A percentile compares a stretch with the other conserved stretches of the same genome.
These are phyloP conservation scores for Paguma larvata DNA, from an alignment of 2,797 vertebrate species.

Conservation along the genomic window DNA sequence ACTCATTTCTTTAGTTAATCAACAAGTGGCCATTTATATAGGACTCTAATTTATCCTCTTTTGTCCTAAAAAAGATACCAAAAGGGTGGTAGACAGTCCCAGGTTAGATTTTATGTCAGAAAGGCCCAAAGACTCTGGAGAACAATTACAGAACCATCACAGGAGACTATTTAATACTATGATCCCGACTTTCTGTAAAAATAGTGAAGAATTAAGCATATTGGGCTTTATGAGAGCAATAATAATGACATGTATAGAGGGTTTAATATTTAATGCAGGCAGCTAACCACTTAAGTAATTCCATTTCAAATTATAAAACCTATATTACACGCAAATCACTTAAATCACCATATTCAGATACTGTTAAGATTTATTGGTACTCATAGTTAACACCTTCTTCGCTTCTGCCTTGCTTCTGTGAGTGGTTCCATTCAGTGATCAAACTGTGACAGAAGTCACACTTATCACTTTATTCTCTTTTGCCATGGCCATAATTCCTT, in stretches of 20 bases:
- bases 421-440: conserved; percentile 23
- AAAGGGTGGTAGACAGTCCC: neutral
- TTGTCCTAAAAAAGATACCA: neutral
- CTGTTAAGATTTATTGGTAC: neutral
- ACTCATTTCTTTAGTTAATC: conserved; percentile 52
- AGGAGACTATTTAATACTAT: neutral
- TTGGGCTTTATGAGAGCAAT: neutral
- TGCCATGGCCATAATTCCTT: neutral
- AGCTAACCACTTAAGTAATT: neutral
- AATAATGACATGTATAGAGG: neutral
- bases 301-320: neutral
- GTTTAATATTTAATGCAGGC: neutral
- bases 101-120: neutral
- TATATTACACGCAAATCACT: neutral
- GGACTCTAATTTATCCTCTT: neutral
- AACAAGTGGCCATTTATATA: conserved; percentile 19
- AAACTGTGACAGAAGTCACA: neutral
- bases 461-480: neutral
- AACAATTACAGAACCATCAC: neutral
- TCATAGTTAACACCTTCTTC: neutral
- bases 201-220: conserved; percentile 20
- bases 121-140: neutral
- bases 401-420: neutral
- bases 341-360: neutral
- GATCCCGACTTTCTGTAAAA: neutral